Base-by-base conservation (phyloP, 2,797 vertebrate species). In the Calcarius lapponicus region DNA sequence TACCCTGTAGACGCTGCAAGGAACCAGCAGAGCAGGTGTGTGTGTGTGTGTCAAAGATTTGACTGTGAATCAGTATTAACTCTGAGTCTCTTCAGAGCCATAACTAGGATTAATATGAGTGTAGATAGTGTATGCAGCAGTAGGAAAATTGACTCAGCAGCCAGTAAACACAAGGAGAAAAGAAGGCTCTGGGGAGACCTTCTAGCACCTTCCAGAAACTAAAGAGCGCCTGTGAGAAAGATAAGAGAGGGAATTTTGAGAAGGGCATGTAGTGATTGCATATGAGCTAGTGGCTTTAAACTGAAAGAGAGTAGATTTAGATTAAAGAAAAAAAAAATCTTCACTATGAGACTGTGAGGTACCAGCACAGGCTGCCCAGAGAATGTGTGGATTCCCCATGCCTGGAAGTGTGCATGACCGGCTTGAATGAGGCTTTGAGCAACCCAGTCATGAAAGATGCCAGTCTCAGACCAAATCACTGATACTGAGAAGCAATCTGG, bases 361-460 rank as follows among this genome's bases (percentile, higher is more conserved):
- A 42, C 5, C 0, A 0, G 4, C 56, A 26, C 4, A 38, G 17
- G 31, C 26, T 58, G 21, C 14, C n/a, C n/a, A 31, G 29, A 40
- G 25, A 57, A 34, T 6, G 1, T 34, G 29, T 45, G 43, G 14
- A 26, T 40, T 14, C 12, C 12, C 8, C 25, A 58, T 19, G 5
- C n/a, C 3, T 40, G 25, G 8, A 45, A 71, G 7, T 10, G 6
- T 24, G 12, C n/a, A 34, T 38, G 38, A 10, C 38, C 13, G 38
- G 38, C 38, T 38, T 38, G 38, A 11, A 38, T 38, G 38, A 38
- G 51, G 26, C 13, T 71, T 28, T 47, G n/a, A 58, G 45, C 20
- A 83, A 13, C 7, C 5, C 1, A 1, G 14, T 51, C 25, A 10
- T 22, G 36, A 72, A 76, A 51, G 45, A 66, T 40, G 4, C 10